phyloP scores from a whole-genome alignment of 2,888 invertebrate species.

The Synergus laeviventris region DNA sequence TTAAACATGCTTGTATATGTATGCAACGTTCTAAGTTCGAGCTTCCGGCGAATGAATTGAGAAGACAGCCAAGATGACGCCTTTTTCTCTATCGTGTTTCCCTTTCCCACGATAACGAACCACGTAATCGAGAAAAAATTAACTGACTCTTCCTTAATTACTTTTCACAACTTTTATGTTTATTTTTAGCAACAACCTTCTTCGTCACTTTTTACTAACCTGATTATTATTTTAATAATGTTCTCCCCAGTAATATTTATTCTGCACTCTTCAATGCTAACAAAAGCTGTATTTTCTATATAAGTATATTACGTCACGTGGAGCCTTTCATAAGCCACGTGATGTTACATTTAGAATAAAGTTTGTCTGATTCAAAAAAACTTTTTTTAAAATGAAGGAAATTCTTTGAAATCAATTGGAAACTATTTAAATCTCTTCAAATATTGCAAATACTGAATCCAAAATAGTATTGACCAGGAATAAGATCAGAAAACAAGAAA shows the following conservation, averaged over 20 bases:
- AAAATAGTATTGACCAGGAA: too few species aligned
- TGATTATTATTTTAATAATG: neutral
- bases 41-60: conserved; percentile 35
- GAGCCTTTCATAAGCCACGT: conserved; percentile 1
- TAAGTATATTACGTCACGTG: conserved; percentile 19
- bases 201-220: neutral
- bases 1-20: conserved; percentile 16
- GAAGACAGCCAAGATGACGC: conserved; percentile 35
- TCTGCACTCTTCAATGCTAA: neutral
- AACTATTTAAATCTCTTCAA: too few species aligned
- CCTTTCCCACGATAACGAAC: conserved; percentile 32
- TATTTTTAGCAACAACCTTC: neutral
- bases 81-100: conserved; percentile 24
- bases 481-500: neutral
- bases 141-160: conserved; percentile 19
- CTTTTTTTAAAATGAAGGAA: too few species aligned
- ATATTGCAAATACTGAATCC: too few species aligned
- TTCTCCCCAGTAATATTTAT: neutral
- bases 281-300: conserved; percentile 1
- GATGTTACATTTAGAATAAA: too few species aligned
- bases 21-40: neutral
- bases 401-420: too few species aligned
- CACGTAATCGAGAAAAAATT: conserved; percentile 15
- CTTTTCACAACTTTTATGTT: conserved; percentile 2
- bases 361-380: too few species aligned